Conservation (phyloP, 2,888 invertebrate genomes). For the Dysmachus trigonus region DNA sequence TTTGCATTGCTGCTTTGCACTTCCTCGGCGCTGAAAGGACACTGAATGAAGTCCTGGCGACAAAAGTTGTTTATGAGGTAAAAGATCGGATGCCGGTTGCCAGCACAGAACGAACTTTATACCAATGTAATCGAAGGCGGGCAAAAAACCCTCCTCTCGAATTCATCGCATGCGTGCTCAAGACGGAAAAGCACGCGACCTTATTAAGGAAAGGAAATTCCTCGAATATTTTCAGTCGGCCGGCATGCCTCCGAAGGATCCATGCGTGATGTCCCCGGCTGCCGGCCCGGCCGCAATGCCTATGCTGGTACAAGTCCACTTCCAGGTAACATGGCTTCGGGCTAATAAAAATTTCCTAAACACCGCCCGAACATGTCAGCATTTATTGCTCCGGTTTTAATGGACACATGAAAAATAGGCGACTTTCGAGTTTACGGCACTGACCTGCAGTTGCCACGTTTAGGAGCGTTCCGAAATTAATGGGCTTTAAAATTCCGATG, state of each 20-base stretch:
- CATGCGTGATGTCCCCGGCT: background rate
- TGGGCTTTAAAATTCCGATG: background rate
- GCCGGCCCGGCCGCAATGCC: background rate
- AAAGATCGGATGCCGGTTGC: background rate
- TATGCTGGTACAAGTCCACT: background rate
- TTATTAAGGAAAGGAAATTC: background rate
- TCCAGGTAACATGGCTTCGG: background rate
- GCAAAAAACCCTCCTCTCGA: background rate
- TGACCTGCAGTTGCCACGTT: constrained; percentile 18
- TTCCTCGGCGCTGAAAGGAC: background rate
- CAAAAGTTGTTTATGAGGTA: constrained; percentile 3
- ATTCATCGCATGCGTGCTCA: constrained; percentile 13
- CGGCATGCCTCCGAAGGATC: background rate
- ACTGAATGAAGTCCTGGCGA: background rate
- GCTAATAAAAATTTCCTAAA: constrained; percentile 10
- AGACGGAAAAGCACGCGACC: constrained; percentile 5
- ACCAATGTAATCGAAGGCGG: background rate
- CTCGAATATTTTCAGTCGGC: background rate
- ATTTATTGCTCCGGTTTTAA: constrained; percentile 1
- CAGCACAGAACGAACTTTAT: background rate
- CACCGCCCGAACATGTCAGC: background rate
- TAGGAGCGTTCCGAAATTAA: background rate
- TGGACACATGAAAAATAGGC: background rate
- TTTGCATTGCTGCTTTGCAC: background rate
- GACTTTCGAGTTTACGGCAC: background rate